phyloP scores from a whole-genome alignment of 2,888 invertebrate genomes.

The Drosophila nr. fundita region DNA sequence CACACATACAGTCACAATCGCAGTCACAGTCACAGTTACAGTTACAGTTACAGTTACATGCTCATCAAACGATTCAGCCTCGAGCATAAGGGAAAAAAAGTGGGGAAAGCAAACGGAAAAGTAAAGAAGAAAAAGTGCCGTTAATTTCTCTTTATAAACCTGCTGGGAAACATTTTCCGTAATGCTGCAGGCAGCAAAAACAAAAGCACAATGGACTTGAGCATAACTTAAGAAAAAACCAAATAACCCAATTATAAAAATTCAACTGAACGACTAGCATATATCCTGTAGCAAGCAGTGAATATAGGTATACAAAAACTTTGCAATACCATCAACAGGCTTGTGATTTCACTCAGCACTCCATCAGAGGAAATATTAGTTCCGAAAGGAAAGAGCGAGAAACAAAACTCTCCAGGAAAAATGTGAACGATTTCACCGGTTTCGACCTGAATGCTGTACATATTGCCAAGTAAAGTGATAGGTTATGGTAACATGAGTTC shows the following conservation, averaged over 20 bases:
- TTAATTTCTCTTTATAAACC: conserved; percentile 86
- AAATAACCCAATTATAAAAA: conserved; percentile 1
- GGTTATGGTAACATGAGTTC: background rate
- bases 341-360: background rate
- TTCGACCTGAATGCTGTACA: background rate
- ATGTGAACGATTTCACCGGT: background rate
- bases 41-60: conserved; percentile 83
- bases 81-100: conserved; percentile 26
- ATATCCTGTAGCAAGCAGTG: conserved; percentile 5
- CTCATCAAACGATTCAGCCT: conserved; percentile 85
- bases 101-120: conserved; percentile 17
- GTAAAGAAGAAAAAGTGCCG: conserved; percentile 75
- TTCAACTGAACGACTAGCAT: conserved; percentile 2
- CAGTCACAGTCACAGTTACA: conserved; percentile 44
- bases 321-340: background rate
- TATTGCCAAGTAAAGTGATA: background rate
- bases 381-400: background rate
- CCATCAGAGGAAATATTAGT: background rate
- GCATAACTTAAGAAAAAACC: conserved; percentile 3
- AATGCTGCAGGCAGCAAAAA: conserved; percentile 43
- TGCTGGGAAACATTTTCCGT: conserved; percentile 85
- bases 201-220: conserved; percentile 34
- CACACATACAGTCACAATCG: background rate
- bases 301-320: background rate
- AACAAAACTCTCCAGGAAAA: background rate